Percentiles rank a stretch among this genome's conserved stretches.
These are phyloP conservation scores for Pseudeuparius sepicola DNA, from an alignment of 2,888 invertebrate species.

Conservation along the genomic window DNA sequence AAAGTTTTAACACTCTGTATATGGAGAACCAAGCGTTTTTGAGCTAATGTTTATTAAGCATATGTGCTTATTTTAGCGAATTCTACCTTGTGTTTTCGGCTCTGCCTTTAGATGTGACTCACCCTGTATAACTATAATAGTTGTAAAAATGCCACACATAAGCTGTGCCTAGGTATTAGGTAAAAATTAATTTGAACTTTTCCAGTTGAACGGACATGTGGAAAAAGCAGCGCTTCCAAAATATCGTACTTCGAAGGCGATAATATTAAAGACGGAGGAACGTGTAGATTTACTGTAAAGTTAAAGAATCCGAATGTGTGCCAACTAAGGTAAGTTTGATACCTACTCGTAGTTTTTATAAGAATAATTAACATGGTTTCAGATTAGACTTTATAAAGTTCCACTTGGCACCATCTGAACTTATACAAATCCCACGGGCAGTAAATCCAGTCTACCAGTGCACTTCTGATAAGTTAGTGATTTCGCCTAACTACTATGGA, in stretches of 20 bases:
- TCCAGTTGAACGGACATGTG: conserved; percentile 26
- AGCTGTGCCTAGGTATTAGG: no score
- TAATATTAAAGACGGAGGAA: conserved; percentile 39
- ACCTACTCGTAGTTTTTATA: neutral
- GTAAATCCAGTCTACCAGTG: conserved; percentile 32
- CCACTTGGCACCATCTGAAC: conserved; percentile 36
- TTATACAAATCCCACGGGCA: neutral
- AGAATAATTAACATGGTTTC: conserved; percentile 4
- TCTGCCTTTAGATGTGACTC: no score
- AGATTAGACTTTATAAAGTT: conserved; percentile 49
- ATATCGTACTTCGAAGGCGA: conserved; percentile 31
- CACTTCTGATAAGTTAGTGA: conserved; percentile 45
- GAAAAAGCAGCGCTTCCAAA: conserved; percentile 29
- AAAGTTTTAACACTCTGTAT: no score
- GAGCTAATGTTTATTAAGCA: no score
- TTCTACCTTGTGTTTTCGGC: no score
- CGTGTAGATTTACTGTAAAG: conserved; percentile 46
- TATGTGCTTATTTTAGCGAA: no score
- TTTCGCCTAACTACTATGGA: conserved; percentile 43
- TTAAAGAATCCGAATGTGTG: conserved; percentile 51
- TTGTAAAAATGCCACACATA: no score
- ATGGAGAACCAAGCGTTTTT: no score
- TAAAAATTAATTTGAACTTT: no score
- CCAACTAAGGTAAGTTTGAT: conserved; percentile 42
- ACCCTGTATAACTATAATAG: no score